Evolutionary conservation across 2,888 invertebrate species (phyloP), one percentile per base, ranked within the genome.

Genomic region (Temnothorax rugatulus): DNA sequence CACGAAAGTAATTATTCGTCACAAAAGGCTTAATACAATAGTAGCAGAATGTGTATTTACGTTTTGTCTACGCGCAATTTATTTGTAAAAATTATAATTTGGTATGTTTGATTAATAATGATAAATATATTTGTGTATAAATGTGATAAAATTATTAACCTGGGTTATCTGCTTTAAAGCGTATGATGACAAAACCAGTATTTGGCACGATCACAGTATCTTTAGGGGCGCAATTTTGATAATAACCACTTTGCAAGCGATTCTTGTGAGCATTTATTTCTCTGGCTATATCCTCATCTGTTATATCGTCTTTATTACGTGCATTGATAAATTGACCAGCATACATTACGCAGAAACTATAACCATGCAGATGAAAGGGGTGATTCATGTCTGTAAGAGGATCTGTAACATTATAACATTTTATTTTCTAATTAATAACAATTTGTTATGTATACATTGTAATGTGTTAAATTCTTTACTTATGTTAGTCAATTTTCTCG

Each of bases 161-260:
- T 90, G 95, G 95, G 90, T 96, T 96, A 44, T 93, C 86, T 11
- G 96, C 95, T 29, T 91, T 81, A 83, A 96, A 95, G 57, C 96
- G 92, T 5, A 96, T 83, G 7, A 96, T 93, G 0, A 94, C 92
- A 83, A 94, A 96, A 18, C 96, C 96, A 52, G 95, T 95, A 68
- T 93, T 93, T 3, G 96, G 96, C 2, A 96, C 94, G 57, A 94
- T 94, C 21, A 95, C 91, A 1, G 95, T 95, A 88, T 96, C 96
- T 88, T 96, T 96, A 11, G 92, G 77, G 2, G 95, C 94, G 2
- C 95, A 94, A 74, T 89, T 84, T 15, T 88, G 74, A 15, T 95
- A 91, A 52, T 93, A 94, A 68, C 95, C 93, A 5, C 86, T 76
- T 50, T 95, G 92, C 41, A 91, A 81, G 2, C 95, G 95, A 59